Evolutionary conservation across 2,113 vertebrate genomes (phyloP).

Genomic region (Calypte anna): DNA sequence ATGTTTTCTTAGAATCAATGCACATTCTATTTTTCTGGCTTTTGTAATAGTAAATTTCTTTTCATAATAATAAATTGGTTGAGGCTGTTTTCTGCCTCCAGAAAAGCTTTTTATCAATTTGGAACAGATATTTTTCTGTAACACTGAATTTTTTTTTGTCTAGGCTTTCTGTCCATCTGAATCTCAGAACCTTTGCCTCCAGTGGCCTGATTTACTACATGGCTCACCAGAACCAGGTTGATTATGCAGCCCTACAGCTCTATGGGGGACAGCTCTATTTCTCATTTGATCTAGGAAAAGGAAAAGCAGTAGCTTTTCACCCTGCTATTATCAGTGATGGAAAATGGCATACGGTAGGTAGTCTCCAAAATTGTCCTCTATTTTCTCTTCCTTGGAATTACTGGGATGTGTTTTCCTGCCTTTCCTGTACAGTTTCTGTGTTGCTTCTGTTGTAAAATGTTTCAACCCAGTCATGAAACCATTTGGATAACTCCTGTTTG

Average conservation of each 20-base stretch:
- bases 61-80: background rate
- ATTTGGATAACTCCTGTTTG: background rate
- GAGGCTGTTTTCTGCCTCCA: background rate
- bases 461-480: background rate
- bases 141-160: constrained; percentile 17
- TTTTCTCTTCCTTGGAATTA: background rate
- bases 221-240: constrained; percentile 87
- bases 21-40: background rate
- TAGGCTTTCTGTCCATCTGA: constrained; percentile 86
- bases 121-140: background rate
- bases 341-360: constrained; percentile 88
- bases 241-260: constrained; percentile 86
- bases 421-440: background rate
- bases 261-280: constrained; percentile 79
- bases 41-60: background rate
- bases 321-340: constrained; percentile 82
- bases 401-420: background rate
- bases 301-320: constrained; percentile 80
- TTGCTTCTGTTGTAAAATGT: background rate
- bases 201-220: constrained; percentile 87
- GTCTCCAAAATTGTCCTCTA: background rate
- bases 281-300: constrained; percentile 90
- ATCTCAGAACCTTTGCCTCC: constrained; percentile 82
- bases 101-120: background rate
- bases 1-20: background rate